Evolutionary conservation across 1,140 invertebrate species (phyloP).

Genomic region (Eupristina koningsbergeri): DNA sequence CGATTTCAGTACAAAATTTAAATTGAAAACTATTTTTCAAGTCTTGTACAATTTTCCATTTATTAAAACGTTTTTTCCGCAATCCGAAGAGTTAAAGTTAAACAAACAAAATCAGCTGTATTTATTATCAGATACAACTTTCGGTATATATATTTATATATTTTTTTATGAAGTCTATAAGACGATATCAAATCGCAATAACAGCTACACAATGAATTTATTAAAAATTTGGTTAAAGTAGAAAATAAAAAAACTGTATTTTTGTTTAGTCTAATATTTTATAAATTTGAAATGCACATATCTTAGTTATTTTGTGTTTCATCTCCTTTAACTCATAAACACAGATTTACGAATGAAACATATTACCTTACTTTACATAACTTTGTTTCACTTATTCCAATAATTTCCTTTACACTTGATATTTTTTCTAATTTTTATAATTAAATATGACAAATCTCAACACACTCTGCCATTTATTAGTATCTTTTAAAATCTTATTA

Average conservation of each 20-base stretch:
- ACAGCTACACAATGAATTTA: conserved; percentile 46
- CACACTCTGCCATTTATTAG: conserved; percentile 39
- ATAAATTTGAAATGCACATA: conserved; percentile 20
- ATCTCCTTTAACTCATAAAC: not conserved
- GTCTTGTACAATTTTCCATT: conserved; percentile 47
- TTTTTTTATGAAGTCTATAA: conserved; percentile 37
- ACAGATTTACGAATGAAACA: not conserved
- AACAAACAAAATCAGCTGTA: conserved; percentile 52
- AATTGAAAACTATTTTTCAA: conserved; percentile 49
- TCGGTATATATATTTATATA: conserved; percentile 43
- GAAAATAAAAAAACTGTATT: not conserved
- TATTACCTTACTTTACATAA: conserved; percentile 17
- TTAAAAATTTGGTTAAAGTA: conserved; percentile 42
- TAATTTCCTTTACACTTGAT: conserved; percentile 48
- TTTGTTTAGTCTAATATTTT: not conserved
- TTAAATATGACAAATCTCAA: conserved; percentile 50
- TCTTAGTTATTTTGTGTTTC: conserved; percentile 2
- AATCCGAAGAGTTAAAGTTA: conserved; percentile 42
- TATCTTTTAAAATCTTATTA: conserved; percentile 46
- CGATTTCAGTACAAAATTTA: conserved; percentile 61
- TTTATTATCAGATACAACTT: conserved; percentile 49
- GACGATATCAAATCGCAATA: conserved; percentile 38
- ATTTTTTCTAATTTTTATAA: conserved; percentile 45
- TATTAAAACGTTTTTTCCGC: conserved; percentile 43
- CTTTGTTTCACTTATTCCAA: conserved; percentile 51